Evolutionary conservation across 2,888 invertebrate genomes (phyloP).

Genomic region (Diaprepes abbreviatus): DNA sequence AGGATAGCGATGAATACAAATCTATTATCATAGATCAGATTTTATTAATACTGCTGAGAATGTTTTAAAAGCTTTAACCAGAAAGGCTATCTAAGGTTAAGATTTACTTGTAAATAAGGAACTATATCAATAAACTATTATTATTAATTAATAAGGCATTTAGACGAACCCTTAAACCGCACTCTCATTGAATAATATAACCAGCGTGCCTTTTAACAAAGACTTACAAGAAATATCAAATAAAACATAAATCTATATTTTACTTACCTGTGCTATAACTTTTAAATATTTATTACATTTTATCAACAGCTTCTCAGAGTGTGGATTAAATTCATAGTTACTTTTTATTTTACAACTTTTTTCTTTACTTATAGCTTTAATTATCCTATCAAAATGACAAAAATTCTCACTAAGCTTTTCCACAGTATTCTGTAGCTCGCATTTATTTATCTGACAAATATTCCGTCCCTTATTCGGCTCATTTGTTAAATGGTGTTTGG

Average conservation of each 20-base stretch:
- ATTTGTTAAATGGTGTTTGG: neutral
- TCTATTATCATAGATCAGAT: no score
- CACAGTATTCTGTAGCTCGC: slow-evolving; percentile 20
- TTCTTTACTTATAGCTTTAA: slow-evolving; percentile 33
- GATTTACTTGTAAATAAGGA: no score
- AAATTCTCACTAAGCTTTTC: slow-evolving; percentile 32
- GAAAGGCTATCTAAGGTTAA: no score
- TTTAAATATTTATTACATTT: slow-evolving; percentile 42
- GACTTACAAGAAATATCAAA: no score
- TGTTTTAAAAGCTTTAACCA: no score
- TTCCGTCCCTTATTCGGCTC: neutral
- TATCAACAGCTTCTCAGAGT: slow-evolving; percentile 23
- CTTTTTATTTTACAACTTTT: slow-evolving; percentile 10
- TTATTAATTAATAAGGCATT: no score
- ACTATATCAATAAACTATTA: no score
- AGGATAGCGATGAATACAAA: no score
- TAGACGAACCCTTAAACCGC: no score
- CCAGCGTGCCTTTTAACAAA: no score
- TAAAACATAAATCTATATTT: neutral
- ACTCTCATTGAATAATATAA: no score
- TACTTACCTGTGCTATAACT: slow-evolving; percentile 45
- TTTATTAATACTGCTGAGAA: no score
- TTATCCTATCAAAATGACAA: slow-evolving; percentile 25
- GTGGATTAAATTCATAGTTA: slow-evolving; percentile 29
- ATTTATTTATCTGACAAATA: slow-evolving; percentile 5